phyloP scores from a whole-genome alignment of 2,113 vertebrate genomes.

The Salvelinus sp. region DNA sequence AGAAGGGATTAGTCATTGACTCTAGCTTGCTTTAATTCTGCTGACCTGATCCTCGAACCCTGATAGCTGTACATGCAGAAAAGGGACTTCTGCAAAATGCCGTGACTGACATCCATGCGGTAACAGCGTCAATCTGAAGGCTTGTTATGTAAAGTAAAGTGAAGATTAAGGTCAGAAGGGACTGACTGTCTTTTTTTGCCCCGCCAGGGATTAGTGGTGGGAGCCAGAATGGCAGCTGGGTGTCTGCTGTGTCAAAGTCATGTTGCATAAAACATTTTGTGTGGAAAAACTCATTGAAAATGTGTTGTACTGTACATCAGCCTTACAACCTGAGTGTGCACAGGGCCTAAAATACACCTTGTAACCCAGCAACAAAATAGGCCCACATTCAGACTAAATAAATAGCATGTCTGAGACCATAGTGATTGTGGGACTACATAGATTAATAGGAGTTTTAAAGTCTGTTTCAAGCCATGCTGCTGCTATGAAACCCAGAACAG shows the following conservation, averaged over 20 bases:
- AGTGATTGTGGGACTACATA: not conserved
- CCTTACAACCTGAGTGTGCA: too few species aligned
- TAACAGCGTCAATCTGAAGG: conserved; percentile 34
- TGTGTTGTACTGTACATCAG: too few species aligned
- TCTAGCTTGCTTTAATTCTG: not conserved
- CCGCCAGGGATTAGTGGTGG: conserved; percentile 42
- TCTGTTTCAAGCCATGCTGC: not conserved
- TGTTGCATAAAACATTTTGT: not conserved
- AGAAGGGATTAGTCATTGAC: not conserved
- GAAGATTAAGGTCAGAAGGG: conserved; percentile 57
- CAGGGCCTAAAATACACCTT: not conserved
- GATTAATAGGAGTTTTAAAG: not conserved
- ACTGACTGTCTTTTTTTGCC: conserved; percentile 18
- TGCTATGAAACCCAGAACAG: too few species aligned
- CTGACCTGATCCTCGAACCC: not conserved
- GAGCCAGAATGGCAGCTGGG: conserved; percentile 10
- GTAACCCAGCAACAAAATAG: not conserved
- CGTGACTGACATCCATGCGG: not conserved
- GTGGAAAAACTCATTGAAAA: too few species aligned
- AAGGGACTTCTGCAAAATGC: not conserved
- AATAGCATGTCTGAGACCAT: conserved; percentile 2
- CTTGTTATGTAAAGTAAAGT: conserved; percentile 43
- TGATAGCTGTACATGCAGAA: not conserved
- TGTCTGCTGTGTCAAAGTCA: not conserved
- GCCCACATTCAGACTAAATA: not conserved